Percentiles rank a stretch among this genome's conserved stretches.
Conservation (phyloP, 2,888 invertebrate genomes). For the Gastracanthus pulcherrimus region DNA sequence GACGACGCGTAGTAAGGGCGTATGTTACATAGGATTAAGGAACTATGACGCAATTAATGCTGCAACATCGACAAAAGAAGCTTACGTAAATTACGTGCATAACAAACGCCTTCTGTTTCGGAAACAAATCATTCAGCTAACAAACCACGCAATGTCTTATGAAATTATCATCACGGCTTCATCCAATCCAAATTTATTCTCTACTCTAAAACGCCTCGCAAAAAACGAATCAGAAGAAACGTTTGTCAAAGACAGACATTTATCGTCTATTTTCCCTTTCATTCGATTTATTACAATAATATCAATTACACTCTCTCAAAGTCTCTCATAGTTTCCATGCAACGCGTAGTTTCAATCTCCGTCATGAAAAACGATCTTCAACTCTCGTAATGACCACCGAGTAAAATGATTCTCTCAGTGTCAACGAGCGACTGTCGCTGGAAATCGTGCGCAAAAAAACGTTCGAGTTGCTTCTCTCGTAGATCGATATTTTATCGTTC, state of each 20-base stretch:
- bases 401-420: background rate
- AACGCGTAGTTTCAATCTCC: too few relatives aligned
- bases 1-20: too few relatives aligned
- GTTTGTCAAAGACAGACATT: too few relatives aligned
- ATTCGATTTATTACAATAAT: background rate
- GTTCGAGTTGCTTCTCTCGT: background rate
- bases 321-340: background rate
- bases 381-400: background rate
- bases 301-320: background rate
- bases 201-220: too few relatives aligned
- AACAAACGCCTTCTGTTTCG: background rate
- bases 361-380: background rate
- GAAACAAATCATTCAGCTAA: too few relatives aligned
- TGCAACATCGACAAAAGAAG: background rate
- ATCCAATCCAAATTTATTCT: too few relatives aligned
- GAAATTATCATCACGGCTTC: too few relatives aligned
- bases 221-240: too few relatives aligned
- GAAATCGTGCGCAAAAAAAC: background rate
- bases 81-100: background rate
- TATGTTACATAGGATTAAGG: too few relatives aligned
- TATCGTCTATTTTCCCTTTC: background rate
- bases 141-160: background rate
- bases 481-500: conserved; percentile 24
- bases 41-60: background rate
- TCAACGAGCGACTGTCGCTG: too few relatives aligned